A percentile compares a stretch with the other conserved stretches of the same genome.
These are phyloP conservation scores for Lutjanus argentimaculatus DNA, from an alignment of 2,797 vertebrate genomes.

Conservation along the genomic window DNA sequence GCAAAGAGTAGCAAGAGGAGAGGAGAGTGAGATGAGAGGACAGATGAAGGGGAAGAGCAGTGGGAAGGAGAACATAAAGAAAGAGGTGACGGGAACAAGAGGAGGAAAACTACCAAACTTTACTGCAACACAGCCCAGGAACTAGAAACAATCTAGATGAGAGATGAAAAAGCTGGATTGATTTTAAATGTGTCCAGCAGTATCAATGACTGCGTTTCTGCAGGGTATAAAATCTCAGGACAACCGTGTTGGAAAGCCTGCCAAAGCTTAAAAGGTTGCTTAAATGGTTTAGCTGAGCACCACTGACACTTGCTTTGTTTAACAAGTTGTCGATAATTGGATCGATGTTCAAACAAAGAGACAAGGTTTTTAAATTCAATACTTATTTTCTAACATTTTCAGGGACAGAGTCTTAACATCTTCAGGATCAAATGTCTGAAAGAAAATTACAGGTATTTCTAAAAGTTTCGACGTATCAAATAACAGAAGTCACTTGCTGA, in stretches of 20 bases:
- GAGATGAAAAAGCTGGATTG: background rate
- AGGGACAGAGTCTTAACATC: background rate
- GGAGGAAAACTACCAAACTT: conserved; percentile 10
- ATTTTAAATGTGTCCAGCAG: background rate
- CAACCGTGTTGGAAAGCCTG: background rate
- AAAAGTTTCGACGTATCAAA: background rate
- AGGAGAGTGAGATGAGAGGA: background rate
- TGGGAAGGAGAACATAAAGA: background rate
- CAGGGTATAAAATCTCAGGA: background rate
- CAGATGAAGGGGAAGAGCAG: background rate
- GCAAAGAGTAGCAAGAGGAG: conserved; percentile 1
- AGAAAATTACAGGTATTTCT: background rate
- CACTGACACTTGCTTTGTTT: background rate
- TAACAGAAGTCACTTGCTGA: background rate
- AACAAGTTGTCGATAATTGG: background rate
- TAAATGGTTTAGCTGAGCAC: background rate
- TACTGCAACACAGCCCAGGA: background rate
- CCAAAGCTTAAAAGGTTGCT: background rate
- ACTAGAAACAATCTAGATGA: background rate
- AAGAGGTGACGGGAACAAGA: background rate
- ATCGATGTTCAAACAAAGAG: background rate
- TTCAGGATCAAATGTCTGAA: background rate
- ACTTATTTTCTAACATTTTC: background rate
- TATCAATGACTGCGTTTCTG: background rate
- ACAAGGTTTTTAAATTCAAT: background rate